Percentiles rank a stretch among this genome's conserved stretches.
phyloP scores from a whole-genome alignment of 2,888 invertebrate genomes.

The Nymphalis c-album region DNA sequence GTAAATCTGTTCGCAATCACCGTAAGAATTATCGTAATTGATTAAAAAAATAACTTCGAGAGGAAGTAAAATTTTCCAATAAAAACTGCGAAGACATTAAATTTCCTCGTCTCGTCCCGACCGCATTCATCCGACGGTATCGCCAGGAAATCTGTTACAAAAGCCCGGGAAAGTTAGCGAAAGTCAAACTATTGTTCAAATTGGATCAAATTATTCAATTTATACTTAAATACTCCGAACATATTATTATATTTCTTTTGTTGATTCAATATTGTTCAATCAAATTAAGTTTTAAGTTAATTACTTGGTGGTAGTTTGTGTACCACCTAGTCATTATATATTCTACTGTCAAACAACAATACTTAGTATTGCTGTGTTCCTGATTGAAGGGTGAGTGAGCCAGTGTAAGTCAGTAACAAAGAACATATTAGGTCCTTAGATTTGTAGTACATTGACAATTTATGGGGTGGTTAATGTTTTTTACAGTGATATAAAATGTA shows the following conservation, averaged over 20 bases:
- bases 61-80: not conserved
- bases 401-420: too few relatives aligned
- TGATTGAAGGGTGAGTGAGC: too few relatives aligned
- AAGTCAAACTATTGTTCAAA: conserved; percentile 22
- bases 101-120: conserved; percentile 14
- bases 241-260: not conserved
- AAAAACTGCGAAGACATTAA: conserved; percentile 21
- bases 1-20: too few relatives aligned
- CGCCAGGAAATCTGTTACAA: conserved; percentile 24
- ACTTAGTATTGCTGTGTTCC: too few relatives aligned
- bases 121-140: conserved; percentile 17
- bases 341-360: too few relatives aligned
- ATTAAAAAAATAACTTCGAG: not conserved
- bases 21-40: not conserved
- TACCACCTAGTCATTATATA: too few relatives aligned
- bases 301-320: not conserved
- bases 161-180: conserved; percentile 26
- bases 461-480: too few relatives aligned
- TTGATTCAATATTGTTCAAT: not conserved
- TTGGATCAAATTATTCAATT: conserved; percentile 26
- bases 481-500: too few relatives aligned
- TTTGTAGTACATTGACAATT: too few relatives aligned
- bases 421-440: too few relatives aligned
- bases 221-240: conserved; percentile 9
- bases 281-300: not conserved